Base-by-base conservation (phyloP, 2,797 vertebrate species). In the Limnodromus scolopaceus region DNA sequence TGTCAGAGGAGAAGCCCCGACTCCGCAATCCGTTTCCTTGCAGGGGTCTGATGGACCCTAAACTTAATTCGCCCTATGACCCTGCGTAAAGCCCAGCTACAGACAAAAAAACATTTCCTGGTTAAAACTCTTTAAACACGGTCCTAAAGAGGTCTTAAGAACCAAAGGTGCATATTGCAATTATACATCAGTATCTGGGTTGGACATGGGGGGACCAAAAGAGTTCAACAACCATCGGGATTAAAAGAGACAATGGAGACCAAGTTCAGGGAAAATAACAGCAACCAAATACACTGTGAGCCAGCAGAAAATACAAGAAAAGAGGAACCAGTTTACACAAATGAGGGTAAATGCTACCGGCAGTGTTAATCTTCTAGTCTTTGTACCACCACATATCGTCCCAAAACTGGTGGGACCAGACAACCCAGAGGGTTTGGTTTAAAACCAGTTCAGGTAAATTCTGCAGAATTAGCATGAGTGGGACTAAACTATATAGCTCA, bases 211-310 rank as follows among this genome's bases (percentile, higher is more conserved):
- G 16, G 24, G 43, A 66, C 39, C 20, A 71, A 84, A n/a, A 38
- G 69, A 34, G 15, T 69, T 82, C 60, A 36, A 34, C 1, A 1
- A 25, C 11, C 28, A 4, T 0, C 27, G 16, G 65, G 34, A 45
- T 72, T 60, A 16, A 68, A 46, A 55, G 38, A 32, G 76, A 80
- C 16, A 27, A 54, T 80, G 36, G 30, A 60, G 23, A 91, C 10
- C 36, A 41, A 9, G 36, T 71, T 34, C 27, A 66, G n/a, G n/a
- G 65, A 25, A 69, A 58, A 51, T 3, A 81, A 23, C 36, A 58
- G 43, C 54, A 55, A 48, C 7, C 16, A 69, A 87, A 58, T 23
- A 36, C 0, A 0, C 11, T 20, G 48, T 8, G 38, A 81, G 16
- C 1, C 4, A 71, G 53, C 20, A 41, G 61, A 82, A 90, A 70